Base-by-base conservation (phyloP, 2,888 invertebrate species). In the Ganaspis brasiliensis region DNA sequence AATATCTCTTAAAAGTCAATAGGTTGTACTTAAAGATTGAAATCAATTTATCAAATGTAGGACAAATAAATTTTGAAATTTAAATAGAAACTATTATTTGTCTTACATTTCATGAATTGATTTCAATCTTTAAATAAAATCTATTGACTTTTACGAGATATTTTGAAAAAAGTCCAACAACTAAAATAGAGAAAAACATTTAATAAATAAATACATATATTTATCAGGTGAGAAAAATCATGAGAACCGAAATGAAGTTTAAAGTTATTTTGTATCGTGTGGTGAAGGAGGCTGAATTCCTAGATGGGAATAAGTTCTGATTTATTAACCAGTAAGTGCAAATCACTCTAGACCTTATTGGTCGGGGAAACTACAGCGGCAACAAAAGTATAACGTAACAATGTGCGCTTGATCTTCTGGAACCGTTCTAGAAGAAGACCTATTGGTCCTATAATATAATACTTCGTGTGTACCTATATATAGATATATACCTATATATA, bases 311-410 rank as follows among this genome's bases (percentile, higher is more conserved):
- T 77, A 74, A 75, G 73, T 83, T 81, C 85, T 89, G 89, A 89
- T 89, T 89, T 89, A 89, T 89, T 89, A 87, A 89, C 81, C 83
- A 81, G 87, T 89, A 89, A 87, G 83, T 89, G 89, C 89, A 89
- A 89, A 87, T 89, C 89, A 89, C 84, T 84, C 85, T 83, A 84
- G 81, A 80, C 82, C 81, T 73, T 76, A 75, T 57, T 67, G 78
- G 72, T 79, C 81, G 83, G 83, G 83, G 79, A 82, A 82, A 83
- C 83, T 80, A 81, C 80, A 80, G 81, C 59, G 80, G 77, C 77
- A 79, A 82, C 83, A 83, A 87, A 85, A 88, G 80, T 85, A 80
- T 85, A 87, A 87, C 87, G 83, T 81, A 87, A 87, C 88, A 87
- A 88, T 87, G 84, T 81, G 78, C 84, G 85, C 82, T 81, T 81